phyloP scores from a whole-genome alignment of 1,140 invertebrate genomes.

The Coboldia fuscipes region DNA sequence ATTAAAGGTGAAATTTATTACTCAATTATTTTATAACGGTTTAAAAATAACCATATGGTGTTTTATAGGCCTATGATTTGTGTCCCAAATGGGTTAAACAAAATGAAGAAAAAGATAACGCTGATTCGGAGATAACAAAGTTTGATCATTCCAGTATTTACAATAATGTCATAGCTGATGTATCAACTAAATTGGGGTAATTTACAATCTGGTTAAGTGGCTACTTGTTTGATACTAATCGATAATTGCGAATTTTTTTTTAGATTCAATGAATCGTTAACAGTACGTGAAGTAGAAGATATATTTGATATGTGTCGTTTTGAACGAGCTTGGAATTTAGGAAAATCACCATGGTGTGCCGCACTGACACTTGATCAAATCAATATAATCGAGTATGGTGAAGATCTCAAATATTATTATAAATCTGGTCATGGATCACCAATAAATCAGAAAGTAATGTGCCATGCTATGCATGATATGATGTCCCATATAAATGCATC shows the following conservation, averaged over 20 bases:
- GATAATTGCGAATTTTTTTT: too few species aligned
- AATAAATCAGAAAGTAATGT: constrained; percentile 30
- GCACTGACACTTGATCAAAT: constrained; percentile 31
- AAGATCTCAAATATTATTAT: constrained; percentile 41
- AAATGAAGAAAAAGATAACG: neutral
- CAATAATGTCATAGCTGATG: neutral
- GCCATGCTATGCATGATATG: constrained; percentile 35
- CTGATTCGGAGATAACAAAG: neutral
- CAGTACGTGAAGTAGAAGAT: constrained; percentile 12
- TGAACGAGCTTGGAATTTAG: constrained; percentile 38
- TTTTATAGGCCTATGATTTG: neutral
- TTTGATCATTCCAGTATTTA: neutral
- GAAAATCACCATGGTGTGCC: constrained; percentile 46
- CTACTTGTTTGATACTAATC: too few species aligned
- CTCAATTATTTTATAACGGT: neutral
- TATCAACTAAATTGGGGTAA: neutral
- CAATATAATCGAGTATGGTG: constrained; percentile 34
- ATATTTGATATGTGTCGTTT: constrained; percentile 51
- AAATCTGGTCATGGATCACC: constrained; percentile 32
- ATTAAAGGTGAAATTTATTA: too few species aligned
- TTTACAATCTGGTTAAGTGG: too few species aligned
- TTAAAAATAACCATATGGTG: too few species aligned
- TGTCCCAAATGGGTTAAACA: neutral
- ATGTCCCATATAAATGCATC: constrained; percentile 22
- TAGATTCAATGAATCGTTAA: constrained; percentile 16